Evolutionary conservation across 2,888 invertebrate genomes (phyloP).

Genomic region (Diarsia brunnea): DNA sequence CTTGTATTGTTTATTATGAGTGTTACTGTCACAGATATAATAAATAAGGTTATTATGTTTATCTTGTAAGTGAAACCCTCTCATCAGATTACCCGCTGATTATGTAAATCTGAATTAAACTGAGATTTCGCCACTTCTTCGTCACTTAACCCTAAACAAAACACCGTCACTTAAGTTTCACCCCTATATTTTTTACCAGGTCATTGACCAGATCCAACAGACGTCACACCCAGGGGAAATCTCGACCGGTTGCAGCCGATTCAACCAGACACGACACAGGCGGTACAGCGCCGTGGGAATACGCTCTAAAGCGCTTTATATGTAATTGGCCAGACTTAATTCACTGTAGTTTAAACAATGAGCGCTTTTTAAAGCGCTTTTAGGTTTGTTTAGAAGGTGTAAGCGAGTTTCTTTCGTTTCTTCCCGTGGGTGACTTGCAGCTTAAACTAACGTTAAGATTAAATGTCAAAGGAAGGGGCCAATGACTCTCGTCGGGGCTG

Average conservation of each 20-base stretch:
- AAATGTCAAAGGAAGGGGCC: not conserved
- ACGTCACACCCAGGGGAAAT: conserved; percentile 65
- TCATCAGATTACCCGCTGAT: too few species aligned
- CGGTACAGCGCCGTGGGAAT: conserved; percentile 60
- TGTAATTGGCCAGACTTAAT: conserved; percentile 61
- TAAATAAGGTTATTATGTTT: too few species aligned
- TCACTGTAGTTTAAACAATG: conserved; percentile 51
- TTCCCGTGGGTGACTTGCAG: not conserved
- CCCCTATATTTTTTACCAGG: conserved; percentile 55
- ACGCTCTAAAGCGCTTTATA: conserved; percentile 57
- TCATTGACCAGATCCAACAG: conserved; percentile 57
- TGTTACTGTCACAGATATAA: too few species aligned
- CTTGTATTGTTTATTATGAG: too few species aligned
- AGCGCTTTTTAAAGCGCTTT: conserved; percentile 36
- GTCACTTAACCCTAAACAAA: not conserved
- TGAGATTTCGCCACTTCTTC: not conserved
- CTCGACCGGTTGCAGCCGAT: conserved; percentile 60
- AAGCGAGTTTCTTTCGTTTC: conserved; percentile 2
- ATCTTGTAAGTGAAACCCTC: too few species aligned
- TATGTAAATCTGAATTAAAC: not conserved
- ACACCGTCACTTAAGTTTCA: not conserved
- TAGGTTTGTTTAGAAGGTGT: conserved; percentile 18
- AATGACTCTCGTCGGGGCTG: not conserved
- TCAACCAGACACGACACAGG: conserved; percentile 62
- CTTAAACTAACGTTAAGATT: not conserved